These are phyloP conservation scores for Metaphire vulgaris DNA, from an alignment of 1,140 invertebrate genomes.

Conservation along the genomic window DNA sequence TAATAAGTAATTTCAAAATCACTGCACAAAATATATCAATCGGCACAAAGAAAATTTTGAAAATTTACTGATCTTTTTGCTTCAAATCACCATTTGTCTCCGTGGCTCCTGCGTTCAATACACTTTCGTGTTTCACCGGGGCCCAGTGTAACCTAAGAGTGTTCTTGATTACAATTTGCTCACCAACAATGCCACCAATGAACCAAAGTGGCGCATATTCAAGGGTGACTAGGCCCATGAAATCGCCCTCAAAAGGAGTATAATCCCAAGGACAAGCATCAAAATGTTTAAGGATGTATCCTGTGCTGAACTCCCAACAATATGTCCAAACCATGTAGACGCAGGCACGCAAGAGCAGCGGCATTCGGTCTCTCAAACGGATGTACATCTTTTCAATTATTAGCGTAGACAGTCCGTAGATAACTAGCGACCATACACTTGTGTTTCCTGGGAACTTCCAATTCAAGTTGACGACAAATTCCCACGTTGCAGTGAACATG, in stretches of 20 bases:
- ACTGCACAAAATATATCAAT: too few species aligned
- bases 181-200: conserved; percentile 46
- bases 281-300: conserved; percentile 52
- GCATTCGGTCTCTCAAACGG: conserved; percentile 40
- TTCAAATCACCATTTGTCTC: background rate
- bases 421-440: conserved; percentile 55
- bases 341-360: conserved; percentile 48
- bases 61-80: background rate
- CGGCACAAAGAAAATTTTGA: background rate
- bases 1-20: too few species aligned
- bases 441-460: conserved; percentile 55
- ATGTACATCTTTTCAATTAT: conserved; percentile 52
- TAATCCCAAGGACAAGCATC: conserved; percentile 58
- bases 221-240: conserved; percentile 55
- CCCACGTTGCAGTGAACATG: conserved; percentile 56
- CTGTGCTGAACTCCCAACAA: conserved; percentile 55
- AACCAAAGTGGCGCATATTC: conserved; percentile 58
- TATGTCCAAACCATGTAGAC: conserved; percentile 55
- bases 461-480: conserved; percentile 54
- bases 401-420: conserved; percentile 53
- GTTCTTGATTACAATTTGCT: conserved; percentile 37
- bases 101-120: background rate
- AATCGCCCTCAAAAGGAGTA: conserved; percentile 52
- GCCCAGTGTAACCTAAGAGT: conserved; percentile 10
- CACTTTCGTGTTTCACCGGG: conserved; percentile 9